Base-by-base conservation (phyloP, 2,797 vertebrate genomes). In the Takifugu ocellatus region DNA sequence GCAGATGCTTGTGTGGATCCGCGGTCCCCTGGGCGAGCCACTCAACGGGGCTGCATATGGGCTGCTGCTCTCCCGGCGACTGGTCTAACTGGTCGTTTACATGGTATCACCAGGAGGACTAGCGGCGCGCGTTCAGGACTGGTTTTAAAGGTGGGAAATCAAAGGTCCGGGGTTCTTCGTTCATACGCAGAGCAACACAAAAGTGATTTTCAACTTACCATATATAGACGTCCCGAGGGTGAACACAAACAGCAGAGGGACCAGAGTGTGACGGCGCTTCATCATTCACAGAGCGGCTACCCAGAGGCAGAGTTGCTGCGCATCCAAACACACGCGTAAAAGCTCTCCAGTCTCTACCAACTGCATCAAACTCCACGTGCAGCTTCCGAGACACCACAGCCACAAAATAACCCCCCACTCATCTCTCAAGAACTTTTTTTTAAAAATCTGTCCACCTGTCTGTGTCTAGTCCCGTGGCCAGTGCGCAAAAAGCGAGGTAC, bases 161-260 rank as follows among this genome's bases (percentile, higher is more conserved):
- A 9, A 36, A 10, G 12, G 4, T 4, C 9, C 3, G 33, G 12
- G 12, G 33, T 36, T 36, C 33, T 36, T 36, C 33, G 12, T 39
- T 39, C 9, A 4, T 5, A 10, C 36, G 3, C 2, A 39, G 3
- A 33, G 8, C 31, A 33, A 33, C 36, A 10, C 36, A 39, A 39
- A 14, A 39, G 36, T 14, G 2, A 10, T 48, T 65, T 33, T 48
- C 6, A 78, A 86, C 91, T 91, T 70, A 93, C 92, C 92, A 66
- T 88, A 61, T 59, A 80, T 84, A 80, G 86, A 77, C 85, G 80
- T 79, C 81, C 73, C 54, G 75, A 91, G 78, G 16, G 77, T 68
- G 59, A 75, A 80, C 39, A 87, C 52, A 63, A 88, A 5, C 70
- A 83, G 68, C 5, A 89, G 61, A 49, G 78, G 73, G 61, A 78